Evolutionary conservation across 1,140 invertebrate genomes (phyloP).

Genomic region (Diachasmimorpha longicaudata): DNA sequence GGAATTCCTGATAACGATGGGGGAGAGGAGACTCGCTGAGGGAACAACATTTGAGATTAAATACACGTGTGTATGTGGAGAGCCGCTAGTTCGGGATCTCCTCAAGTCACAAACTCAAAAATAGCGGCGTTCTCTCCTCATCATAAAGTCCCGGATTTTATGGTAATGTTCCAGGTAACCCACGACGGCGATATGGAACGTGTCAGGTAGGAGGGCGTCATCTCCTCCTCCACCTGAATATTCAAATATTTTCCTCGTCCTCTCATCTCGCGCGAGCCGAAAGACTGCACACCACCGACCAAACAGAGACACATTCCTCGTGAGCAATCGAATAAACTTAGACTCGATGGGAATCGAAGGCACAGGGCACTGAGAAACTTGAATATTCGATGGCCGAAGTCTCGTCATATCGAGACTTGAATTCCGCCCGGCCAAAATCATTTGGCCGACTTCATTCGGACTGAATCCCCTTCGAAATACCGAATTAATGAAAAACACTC

Average conservation of each 20-base stretch:
- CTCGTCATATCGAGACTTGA: not conserved
- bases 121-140: constrained; percentile 14
- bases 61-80: constrained; percentile 19
- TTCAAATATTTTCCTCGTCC: constrained; percentile 38
- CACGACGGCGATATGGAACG: constrained; percentile 30
- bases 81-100: constrained; percentile 35
- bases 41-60: constrained; percentile 22
- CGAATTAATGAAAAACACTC: too few relatives aligned
- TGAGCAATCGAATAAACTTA: constrained; percentile 12
- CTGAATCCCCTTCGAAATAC: not conserved
- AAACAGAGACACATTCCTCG: not conserved
- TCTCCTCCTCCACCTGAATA: constrained; percentile 19
- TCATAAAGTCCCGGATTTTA: constrained; percentile 50
- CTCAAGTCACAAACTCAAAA: constrained; percentile 19
- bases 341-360: constrained; percentile 8
- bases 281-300: not conserved
- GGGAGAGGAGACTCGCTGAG: not conserved
- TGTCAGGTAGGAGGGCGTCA: constrained; percentile 22
- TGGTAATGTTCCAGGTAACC: constrained; percentile 42
- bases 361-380: not conserved
- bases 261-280: not conserved
- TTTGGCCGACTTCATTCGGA: constrained; percentile 5
- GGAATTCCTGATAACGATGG: constrained; percentile 53
- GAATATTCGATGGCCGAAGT: not conserved
- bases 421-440: too few relatives aligned